Base-by-base conservation (phyloP, 2,797 vertebrate species). In the Pristis pectinata region DNA sequence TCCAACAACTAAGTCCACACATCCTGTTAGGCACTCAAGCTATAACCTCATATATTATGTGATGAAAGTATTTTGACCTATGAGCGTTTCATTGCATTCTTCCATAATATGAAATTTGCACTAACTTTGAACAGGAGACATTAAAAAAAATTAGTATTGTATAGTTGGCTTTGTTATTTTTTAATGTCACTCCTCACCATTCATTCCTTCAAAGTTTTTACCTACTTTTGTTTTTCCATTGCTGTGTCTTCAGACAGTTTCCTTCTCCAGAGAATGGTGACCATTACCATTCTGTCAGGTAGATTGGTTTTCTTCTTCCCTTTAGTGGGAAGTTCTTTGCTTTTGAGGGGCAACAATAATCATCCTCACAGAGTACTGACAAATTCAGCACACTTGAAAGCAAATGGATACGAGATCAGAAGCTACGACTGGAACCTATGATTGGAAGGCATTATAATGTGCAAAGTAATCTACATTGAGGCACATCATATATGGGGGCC, bases 361-460 rank as follows among this genome's bases (percentile, higher is more conserved):
- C 37, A 70, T 61, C 37, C 37, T 19, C 0, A 30, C 59, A 11
- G 64, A 27, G 64, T 41, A 27, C 3, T 93, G 37, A 70, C 22
- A 93, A 44, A 70, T 19, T 70, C 24, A 70, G 70, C 91, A 93
- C 17, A 93, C 93, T 44, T 93, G 91, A 67, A 70, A 70, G 61
- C 61, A 27, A 30, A 1, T 70, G 22, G 17, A 37, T 93, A 67
- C 70, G 91, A 93, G 37, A 41, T 67, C 37, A 70, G 61, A n/a
- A 70, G 61, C 37, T 49, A 5, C 49, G 80, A 49, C 41, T 17
- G 2, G 80, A 83, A 83, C n/a, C 80, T 44, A 91, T 64, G n/a
- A 64, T 17, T 67, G 34, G 59, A 91, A 91, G 87, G 56, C 59
- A 37, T 59, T 91, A 59, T 64, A 92, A 67, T 92, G 34, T 91